A percentile compares a stretch with the other conserved stretches of the same genome.
Evolutionary conservation across 2,113 vertebrate genomes (phyloP).

Genomic region (Myxocyprinus asiaticus): DNA sequence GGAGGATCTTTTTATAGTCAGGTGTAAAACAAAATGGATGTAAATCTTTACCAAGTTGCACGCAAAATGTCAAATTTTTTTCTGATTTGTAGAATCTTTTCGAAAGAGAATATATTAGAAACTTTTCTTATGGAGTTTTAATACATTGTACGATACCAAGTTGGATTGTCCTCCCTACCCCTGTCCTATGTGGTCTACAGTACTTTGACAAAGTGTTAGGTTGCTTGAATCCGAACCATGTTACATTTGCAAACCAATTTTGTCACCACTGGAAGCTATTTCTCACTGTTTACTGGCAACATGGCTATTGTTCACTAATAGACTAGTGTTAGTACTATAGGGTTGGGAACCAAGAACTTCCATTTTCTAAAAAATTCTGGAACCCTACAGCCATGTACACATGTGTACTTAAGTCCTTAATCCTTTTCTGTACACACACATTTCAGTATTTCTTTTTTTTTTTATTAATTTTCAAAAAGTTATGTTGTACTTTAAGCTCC

Average conservation of each 20-base stretch:
- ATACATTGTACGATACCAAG: not conserved
- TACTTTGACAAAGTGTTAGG: too few relatives aligned
- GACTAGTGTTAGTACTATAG: not conserved
- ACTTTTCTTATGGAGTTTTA: not conserved
- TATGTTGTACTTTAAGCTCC: too few relatives aligned
- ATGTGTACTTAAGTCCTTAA: too few relatives aligned
- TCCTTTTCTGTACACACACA: too few relatives aligned
- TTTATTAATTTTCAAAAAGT: too few relatives aligned
- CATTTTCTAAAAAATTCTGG: too few relatives aligned
- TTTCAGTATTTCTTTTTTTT: too few relatives aligned
- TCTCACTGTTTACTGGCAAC: not conserved
- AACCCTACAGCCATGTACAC: too few relatives aligned
- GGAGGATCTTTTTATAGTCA: conserved; percentile 9
- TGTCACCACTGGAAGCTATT: not conserved
- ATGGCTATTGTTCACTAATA: not conserved
- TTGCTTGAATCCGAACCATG: not conserved
- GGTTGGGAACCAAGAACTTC: too few relatives aligned
- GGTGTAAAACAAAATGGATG: conserved; percentile 25
- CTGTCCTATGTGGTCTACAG: too few relatives aligned
- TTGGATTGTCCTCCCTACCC: not conserved
- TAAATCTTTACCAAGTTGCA: conserved; percentile 5
- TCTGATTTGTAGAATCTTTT: conserved; percentile 19
- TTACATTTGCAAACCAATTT: not conserved
- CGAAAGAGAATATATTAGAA: conserved; percentile 11
- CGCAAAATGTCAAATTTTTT: conserved; percentile 23